Conservation (phyloP, 1,140 invertebrate species). For the Reticulitermes speratus region DNA sequence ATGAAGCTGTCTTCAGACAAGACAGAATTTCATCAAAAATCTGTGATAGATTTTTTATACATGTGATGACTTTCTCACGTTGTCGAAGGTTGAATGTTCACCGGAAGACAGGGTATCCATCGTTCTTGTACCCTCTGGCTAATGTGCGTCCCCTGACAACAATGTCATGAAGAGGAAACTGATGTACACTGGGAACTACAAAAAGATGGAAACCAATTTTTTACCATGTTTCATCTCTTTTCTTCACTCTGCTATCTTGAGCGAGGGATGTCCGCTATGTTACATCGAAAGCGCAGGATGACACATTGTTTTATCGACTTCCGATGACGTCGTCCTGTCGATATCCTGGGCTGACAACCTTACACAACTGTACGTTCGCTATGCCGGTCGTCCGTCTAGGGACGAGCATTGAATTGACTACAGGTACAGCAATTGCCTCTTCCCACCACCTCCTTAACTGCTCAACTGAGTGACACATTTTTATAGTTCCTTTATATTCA, state of each 20-base stretch:
- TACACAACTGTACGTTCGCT: background rate
- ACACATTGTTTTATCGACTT: slow-evolving; percentile 16
- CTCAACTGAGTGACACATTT: too few relatives aligned
- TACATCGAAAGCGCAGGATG: background rate
- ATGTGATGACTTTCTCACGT: slow-evolving; percentile 1
- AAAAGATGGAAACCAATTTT: background rate
- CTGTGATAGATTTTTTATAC: background rate
- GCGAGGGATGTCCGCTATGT: slow-evolving; percentile 3
- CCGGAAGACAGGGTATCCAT: background rate
- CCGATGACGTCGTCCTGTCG: slow-evolving; percentile 11
- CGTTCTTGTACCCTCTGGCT: background rate
- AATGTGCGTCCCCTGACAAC: background rate
- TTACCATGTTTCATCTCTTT: background rate
- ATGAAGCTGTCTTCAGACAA: too few relatives aligned
- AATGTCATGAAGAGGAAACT: background rate
- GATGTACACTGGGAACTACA: background rate
- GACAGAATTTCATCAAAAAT: background rate
- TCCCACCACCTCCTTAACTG: too few relatives aligned
- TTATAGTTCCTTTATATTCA: too few relatives aligned
- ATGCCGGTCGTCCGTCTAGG: background rate
- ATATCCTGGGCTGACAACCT: background rate
- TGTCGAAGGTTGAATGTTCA: background rate
- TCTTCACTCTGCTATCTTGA: background rate
- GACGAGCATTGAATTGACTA: background rate
- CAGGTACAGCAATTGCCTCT: too few relatives aligned